Percentiles rank a stretch among this genome's conserved stretches.
Evolutionary conservation across 2,888 invertebrate genomes (phyloP).

Genomic region (Tipula unca): DNA sequence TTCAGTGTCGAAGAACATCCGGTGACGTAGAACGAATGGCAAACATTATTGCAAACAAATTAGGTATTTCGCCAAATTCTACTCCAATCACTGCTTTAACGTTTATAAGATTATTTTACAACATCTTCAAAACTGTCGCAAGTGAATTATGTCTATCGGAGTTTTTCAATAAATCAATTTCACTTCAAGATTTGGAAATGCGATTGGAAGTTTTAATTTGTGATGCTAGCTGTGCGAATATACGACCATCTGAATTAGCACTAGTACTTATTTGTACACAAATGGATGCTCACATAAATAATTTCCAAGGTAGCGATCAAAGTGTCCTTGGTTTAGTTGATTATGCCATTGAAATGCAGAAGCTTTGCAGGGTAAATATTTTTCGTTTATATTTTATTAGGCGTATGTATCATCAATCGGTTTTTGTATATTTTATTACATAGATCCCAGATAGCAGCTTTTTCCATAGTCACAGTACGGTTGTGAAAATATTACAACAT

Average conservation of each 20-base stretch:
- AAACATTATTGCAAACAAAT: constrained; percentile 67
- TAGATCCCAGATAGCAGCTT: constrained; percentile 63
- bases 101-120: constrained; percentile 59
- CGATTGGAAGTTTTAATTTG: constrained; percentile 67
- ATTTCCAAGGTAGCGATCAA: constrained; percentile 39
- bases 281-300: constrained; percentile 48
- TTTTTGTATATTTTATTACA: constrained; percentile 25
- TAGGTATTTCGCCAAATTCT: constrained; percentile 52
- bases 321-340: constrained; percentile 56
- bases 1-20: constrained; percentile 73
- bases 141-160: constrained; percentile 46
- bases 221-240: constrained; percentile 65
- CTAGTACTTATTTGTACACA: constrained; percentile 67
- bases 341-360: constrained; percentile 62
- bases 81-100: constrained; percentile 55
- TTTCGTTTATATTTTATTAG: constrained; percentile 22
- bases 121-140: constrained; percentile 51
- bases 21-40: constrained; percentile 84
- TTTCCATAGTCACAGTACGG: constrained; percentile 51
- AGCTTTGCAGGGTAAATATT: constrained; percentile 56
- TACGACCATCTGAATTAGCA: constrained; percentile 66
- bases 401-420: constrained; percentile 21
- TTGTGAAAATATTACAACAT: constrained; percentile 55
- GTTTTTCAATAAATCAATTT: constrained; percentile 46
- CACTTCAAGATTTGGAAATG: constrained; percentile 53